A percentile compares a stretch with the other conserved stretches of the same genome.
Conservation (phyloP, 2,888 invertebrate genomes). For the Dimorphilus gyrociliatus region DNA sequence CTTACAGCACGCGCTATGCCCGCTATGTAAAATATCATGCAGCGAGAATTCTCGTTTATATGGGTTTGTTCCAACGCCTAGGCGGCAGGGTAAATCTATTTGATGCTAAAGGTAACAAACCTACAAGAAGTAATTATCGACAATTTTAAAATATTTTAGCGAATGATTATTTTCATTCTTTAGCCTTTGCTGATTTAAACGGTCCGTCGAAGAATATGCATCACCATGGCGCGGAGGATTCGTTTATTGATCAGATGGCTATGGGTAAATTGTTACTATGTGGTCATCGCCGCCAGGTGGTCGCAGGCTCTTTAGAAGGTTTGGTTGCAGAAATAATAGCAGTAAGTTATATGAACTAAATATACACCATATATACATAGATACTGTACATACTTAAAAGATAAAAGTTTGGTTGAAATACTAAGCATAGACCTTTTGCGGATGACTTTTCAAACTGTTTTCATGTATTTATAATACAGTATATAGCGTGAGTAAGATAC, state of each 20-base stretch:
- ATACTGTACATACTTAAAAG: too few species aligned
- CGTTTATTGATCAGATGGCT: constrained; percentile 42
- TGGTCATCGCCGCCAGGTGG: constrained; percentile 33
- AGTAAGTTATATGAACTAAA: constrained; percentile 13
- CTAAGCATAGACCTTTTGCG: too few species aligned
- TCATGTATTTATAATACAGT: too few species aligned
- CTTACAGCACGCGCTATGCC: constrained; percentile 48
- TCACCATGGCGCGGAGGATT: constrained; percentile 38
- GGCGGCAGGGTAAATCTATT: constrained; percentile 47
- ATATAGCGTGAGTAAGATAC: too few species aligned
- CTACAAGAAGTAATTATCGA: too few species aligned
- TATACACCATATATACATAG: background rate
- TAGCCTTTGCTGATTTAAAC: too few species aligned
- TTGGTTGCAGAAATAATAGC: constrained; percentile 42
- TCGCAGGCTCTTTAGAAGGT: constrained; percentile 43
- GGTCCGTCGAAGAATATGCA: too few species aligned
- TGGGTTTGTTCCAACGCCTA: constrained; percentile 47
- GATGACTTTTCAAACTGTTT: too few species aligned
- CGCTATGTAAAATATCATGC: constrained; percentile 50
- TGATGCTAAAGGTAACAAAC: constrained; percentile 43
- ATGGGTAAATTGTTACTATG: constrained; percentile 38
- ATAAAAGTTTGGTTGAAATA: too few species aligned
- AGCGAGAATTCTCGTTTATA: constrained; percentile 47
- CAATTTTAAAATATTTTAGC: background rate
- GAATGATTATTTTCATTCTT: background rate